phyloP scores from a whole-genome alignment of 1,140 invertebrate species.

The Eciton burchellii region DNA sequence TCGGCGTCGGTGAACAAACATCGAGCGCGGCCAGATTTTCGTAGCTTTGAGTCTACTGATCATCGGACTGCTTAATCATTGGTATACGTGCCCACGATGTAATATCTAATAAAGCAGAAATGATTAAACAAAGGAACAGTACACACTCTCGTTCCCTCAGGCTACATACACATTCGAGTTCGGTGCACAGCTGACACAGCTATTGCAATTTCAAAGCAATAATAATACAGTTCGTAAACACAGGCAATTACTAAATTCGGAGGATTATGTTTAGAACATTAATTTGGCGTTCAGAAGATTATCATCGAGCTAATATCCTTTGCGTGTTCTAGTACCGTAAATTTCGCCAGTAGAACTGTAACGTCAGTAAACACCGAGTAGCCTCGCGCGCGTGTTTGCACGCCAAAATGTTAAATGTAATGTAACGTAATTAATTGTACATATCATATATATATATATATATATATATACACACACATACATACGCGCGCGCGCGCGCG shows the following conservation, averaged over 20 bases:
- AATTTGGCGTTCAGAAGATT: conserved; percentile 57
- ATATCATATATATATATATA: conserved; percentile 20
- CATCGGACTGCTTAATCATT: conserved; percentile 60
- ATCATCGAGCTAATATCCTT: conserved; percentile 59
- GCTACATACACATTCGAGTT: conserved; percentile 26
- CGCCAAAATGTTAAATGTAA: conserved; percentile 60
- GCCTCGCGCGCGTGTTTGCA: conserved; percentile 23
- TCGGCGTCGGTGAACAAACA: conserved; percentile 45
- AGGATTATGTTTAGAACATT: conserved; percentile 61
- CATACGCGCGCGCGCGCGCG: no score
- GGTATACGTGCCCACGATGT: conserved; percentile 47
- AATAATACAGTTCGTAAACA: conserved; percentile 59
- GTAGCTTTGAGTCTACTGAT: conserved; percentile 60
- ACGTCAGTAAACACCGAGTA: conserved; percentile 51
- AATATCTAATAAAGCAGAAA: conserved; percentile 58
- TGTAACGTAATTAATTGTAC: conserved; percentile 55
- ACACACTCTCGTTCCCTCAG: conserved; percentile 30
- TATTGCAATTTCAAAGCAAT: conserved; percentile 69
- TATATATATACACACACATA: no score
- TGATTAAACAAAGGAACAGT: conserved; percentile 46
- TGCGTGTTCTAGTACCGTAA: conserved; percentile 50
- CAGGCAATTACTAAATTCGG: conserved; percentile 57
- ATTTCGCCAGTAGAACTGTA: conserved; percentile 37
- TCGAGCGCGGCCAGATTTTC: conserved; percentile 53
- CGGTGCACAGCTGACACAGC: conserved; percentile 50